Evolutionary conservation across 2,797 vertebrate genomes (phyloP).

Genomic region (Sebastes vulpes): DNA sequence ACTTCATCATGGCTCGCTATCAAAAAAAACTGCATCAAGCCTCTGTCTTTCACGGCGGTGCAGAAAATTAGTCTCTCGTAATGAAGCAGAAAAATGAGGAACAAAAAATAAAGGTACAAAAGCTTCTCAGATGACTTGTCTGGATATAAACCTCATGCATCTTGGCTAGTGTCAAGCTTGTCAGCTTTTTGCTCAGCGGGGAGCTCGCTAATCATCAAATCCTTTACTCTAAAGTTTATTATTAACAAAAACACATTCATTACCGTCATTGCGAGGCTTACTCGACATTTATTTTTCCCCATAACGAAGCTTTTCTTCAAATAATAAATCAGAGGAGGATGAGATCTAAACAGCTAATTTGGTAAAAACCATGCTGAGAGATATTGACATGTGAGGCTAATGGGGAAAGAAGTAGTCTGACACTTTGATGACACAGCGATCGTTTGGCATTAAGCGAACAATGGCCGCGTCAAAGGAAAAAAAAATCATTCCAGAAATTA

Average conservation of each 20-base stretch:
- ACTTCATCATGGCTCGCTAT: slow-evolving; percentile 28
- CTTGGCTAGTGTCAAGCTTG: slow-evolving; percentile 41
- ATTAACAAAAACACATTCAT: slow-evolving; percentile 40
- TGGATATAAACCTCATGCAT: slow-evolving; percentile 29
- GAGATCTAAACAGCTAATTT: slow-evolving; percentile 45
- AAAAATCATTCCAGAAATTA: neutral
- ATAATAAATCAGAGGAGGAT: slow-evolving; percentile 21
- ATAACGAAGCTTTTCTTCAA: slow-evolving; percentile 28
- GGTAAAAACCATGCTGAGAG: slow-evolving; percentile 22
- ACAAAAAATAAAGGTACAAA: slow-evolving; percentile 14
- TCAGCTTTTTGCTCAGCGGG: slow-evolving; percentile 27
- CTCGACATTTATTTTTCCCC: neutral
- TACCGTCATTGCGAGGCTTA: slow-evolving; percentile 6
- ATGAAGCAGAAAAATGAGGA: slow-evolving; percentile 37
- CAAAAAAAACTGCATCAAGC: slow-evolving; percentile 44
- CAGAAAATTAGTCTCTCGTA: slow-evolving; percentile 37
- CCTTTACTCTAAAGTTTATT: slow-evolving; percentile 17
- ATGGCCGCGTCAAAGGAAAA: neutral
- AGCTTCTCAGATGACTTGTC: slow-evolving; percentile 3
- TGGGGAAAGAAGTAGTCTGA: slow-evolving; percentile 24
- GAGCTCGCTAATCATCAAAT: slow-evolving; percentile 43
- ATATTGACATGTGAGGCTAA: slow-evolving; percentile 39
- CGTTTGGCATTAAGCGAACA: slow-evolving; percentile 5
- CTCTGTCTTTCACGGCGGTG: slow-evolving; percentile 28
- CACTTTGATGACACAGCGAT: slow-evolving; percentile 1